Conservation (phyloP, 2,888 invertebrate genomes). For the Petrolisthes manimaculis region DNA sequence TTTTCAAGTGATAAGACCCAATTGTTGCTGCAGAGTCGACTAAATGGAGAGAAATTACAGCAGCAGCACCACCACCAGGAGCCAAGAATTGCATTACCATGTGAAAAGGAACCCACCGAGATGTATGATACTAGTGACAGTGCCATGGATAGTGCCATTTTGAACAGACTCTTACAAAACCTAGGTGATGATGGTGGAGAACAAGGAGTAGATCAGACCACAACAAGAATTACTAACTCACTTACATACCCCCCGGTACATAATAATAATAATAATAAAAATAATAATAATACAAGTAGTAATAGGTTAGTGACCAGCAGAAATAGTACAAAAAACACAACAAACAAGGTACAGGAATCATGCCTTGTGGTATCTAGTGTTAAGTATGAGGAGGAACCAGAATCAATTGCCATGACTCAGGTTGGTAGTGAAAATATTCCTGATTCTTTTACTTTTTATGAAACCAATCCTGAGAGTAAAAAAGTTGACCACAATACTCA, state of each 20-base stretch:
- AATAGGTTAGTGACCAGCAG: conserved; percentile 21
- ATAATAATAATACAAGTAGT: too few relatives aligned
- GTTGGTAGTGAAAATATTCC: conserved; percentile 12
- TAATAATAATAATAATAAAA: neutral
- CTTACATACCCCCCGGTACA: conserved; percentile 32
- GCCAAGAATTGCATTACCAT: too few relatives aligned
- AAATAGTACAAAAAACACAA: conserved; percentile 21
- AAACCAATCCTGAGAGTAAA: too few relatives aligned
- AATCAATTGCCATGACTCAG: neutral
- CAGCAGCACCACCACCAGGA: too few relatives aligned
- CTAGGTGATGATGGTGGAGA: neutral
- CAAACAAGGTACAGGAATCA: neutral
- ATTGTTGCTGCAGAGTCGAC: too few relatives aligned
- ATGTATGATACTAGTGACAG: neutral
- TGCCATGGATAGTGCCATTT: conserved; percentile 30
- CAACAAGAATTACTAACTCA: conserved; percentile 16
- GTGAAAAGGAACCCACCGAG: too few relatives aligned
- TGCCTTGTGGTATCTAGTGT: conserved; percentile 21
- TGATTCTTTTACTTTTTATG: too few relatives aligned
- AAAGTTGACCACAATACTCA: too few relatives aligned
- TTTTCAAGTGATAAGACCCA: neutral
- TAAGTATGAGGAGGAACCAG: conserved; percentile 12
- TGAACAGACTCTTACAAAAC: conserved; percentile 27
- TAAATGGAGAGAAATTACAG: too few relatives aligned
- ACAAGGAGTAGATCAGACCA: neutral